These are phyloP conservation scores for Aporrectodea caliginosa DNA, from an alignment of 1,140 invertebrate species.

Conservation along the genomic window DNA sequence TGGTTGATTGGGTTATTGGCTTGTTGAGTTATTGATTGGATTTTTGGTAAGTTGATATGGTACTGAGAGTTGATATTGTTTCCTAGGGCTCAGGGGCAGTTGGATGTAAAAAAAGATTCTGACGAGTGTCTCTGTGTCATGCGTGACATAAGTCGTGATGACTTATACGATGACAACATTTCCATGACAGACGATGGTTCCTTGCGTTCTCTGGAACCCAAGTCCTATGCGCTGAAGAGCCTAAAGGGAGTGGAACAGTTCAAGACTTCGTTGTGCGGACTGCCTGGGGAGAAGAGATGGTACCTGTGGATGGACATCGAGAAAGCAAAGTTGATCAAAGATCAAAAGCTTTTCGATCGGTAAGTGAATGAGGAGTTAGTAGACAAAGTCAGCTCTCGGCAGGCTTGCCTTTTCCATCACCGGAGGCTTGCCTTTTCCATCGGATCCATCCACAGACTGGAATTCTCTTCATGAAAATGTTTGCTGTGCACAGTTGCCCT, in stretches of 20 bases:
- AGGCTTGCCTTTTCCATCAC: too few species aligned
- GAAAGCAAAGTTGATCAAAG: background rate
- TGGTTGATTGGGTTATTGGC: too few species aligned
- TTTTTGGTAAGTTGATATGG: too few species aligned
- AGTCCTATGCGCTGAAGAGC: background rate
- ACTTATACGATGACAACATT: background rate
- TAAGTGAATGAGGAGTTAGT: too few species aligned
- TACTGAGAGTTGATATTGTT: background rate
- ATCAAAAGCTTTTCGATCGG: background rate
- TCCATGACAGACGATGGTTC: background rate
- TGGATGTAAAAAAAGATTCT: background rate
- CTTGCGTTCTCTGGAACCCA: background rate
- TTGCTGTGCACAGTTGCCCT: too few species aligned
- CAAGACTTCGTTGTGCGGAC: background rate
- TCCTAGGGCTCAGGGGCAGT: background rate
- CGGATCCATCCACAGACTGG: too few species aligned
- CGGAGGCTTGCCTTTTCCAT: too few species aligned
- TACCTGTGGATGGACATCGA: background rate
- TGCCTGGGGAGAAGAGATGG: background rate
- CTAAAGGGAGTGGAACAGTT: background rate
- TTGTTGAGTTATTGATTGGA: too few species aligned
- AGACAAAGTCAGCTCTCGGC: too few species aligned
- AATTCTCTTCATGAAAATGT: too few species aligned
- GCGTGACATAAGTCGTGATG: background rate
- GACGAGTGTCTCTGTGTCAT: background rate